Evolutionary conservation across 2,888 invertebrate species (phyloP).

Genomic region (Callosobruchus maculatus): DNA sequence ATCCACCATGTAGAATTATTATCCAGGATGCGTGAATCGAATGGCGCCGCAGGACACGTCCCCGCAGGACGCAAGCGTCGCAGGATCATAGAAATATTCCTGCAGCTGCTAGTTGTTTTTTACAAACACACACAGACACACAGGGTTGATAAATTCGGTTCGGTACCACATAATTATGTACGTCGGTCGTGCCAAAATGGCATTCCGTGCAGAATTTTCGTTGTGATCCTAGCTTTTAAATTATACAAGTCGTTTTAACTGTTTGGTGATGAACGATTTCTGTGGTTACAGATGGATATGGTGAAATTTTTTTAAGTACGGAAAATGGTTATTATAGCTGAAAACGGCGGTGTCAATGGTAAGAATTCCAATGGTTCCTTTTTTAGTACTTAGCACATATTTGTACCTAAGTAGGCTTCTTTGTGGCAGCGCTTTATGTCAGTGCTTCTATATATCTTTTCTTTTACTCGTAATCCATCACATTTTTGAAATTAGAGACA

Average conservation of each 20-base stretch:
- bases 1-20: neutral
- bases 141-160: neutral
- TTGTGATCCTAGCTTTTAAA: neutral
- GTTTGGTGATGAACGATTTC: neutral
- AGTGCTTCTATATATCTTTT: too few relatives aligned
- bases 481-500: too few relatives aligned
- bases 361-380: conserved; percentile 14
- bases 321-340: conserved; percentile 32
- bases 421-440: too few relatives aligned
- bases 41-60: neutral
- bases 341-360: conserved; percentile 30
- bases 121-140: neutral
- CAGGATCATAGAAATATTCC: neutral
- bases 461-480: too few relatives aligned
- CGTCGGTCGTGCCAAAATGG: neutral
- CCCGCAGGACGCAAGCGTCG: neutral
- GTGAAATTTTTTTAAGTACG: neutral
- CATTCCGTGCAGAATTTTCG: neutral
- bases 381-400: too few relatives aligned
- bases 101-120: neutral
- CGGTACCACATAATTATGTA: neutral
- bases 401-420: too few relatives aligned
- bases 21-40: neutral
- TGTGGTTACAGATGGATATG: neutral
- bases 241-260: neutral